These are phyloP conservation scores for Tethea ocularis DNA, from an alignment of 2,888 invertebrate genomes.

Conservation along the genomic window DNA sequence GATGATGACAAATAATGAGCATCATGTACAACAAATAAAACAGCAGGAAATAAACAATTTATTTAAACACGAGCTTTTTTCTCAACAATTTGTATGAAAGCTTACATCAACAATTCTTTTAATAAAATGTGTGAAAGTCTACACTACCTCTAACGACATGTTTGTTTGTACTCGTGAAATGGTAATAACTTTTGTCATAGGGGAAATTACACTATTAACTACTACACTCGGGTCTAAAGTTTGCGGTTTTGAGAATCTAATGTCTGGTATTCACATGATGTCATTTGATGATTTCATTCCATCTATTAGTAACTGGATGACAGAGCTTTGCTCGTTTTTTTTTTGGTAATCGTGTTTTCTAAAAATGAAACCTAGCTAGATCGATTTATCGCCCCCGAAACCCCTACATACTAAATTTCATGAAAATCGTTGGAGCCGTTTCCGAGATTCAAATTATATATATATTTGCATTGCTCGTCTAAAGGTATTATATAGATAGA, in stretches of 20 bases:
- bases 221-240: background rate
- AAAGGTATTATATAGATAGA: too few relatives aligned
- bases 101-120: background rate
- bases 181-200: background rate
- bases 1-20: background rate
- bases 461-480: too few relatives aligned
- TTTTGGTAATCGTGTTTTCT: too few relatives aligned
- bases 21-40: background rate
- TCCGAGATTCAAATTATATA: too few relatives aligned
- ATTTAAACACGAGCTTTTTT: background rate
- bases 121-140: constrained; percentile 1
- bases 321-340: too few relatives aligned
- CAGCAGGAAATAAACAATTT: background rate
- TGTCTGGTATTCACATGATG: background rate
- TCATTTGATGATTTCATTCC: too few relatives aligned
- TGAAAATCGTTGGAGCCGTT: too few relatives aligned
- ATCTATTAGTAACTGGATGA: too few relatives aligned
- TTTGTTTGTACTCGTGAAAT: constrained; percentile 3
- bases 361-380: too few relatives aligned
- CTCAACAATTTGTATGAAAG: background rate
- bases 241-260: background rate
- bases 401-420: too few relatives aligned
- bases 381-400: too few relatives aligned
- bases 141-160: background rate
- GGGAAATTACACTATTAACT: background rate